phyloP scores from a whole-genome alignment of 2,888 invertebrate species.

The Diploptera punctata region DNA sequence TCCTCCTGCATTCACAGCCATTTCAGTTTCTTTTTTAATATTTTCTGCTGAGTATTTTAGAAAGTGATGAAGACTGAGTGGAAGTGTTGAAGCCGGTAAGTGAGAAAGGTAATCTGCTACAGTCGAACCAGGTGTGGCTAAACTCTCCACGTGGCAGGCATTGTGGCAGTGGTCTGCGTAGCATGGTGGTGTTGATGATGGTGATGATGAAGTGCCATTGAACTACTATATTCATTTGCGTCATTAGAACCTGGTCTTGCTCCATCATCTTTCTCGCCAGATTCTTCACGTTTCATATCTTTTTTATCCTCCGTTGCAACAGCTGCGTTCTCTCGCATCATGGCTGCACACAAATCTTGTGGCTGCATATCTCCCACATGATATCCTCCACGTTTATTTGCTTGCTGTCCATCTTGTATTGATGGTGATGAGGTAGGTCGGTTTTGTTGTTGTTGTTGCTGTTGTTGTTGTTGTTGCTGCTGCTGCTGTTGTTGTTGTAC shows the following conservation, averaged over 20 bases:
- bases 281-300: slow-evolving; percentile 42
- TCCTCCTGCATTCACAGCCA: slow-evolving; percentile 48
- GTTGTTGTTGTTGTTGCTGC: slow-evolving; percentile 44
- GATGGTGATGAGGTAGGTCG: slow-evolving; percentile 43
- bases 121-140: slow-evolving; percentile 75
- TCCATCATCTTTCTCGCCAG: slow-evolving; percentile 39
- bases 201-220: slow-evolving; percentile 41
- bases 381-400: slow-evolving; percentile 55
- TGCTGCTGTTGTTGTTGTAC: slow-evolving; percentile 45
- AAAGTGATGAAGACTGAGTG: slow-evolving; percentile 82
- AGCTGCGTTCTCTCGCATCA: slow-evolving; percentile 41
- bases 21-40: slow-evolving; percentile 73
- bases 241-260: slow-evolving; percentile 43
- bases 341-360: slow-evolving; percentile 44
- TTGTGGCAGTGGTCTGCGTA: slow-evolving; percentile 50
- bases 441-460: slow-evolving; percentile 40
- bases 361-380: slow-evolving; percentile 43
- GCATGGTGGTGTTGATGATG: slow-evolving; percentile 41
- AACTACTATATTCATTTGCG: slow-evolving; percentile 41
- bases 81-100: slow-evolving; percentile 73
- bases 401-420: slow-evolving; percentile 56
- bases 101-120: slow-evolving; percentile 87
- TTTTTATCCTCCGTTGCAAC: slow-evolving; percentile 39
- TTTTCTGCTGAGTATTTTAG: slow-evolving; percentile 79
- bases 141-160: slow-evolving; percentile 72